phyloP scores from a whole-genome alignment of 2,888 invertebrate genomes.

The Plebejus anna region DNA sequence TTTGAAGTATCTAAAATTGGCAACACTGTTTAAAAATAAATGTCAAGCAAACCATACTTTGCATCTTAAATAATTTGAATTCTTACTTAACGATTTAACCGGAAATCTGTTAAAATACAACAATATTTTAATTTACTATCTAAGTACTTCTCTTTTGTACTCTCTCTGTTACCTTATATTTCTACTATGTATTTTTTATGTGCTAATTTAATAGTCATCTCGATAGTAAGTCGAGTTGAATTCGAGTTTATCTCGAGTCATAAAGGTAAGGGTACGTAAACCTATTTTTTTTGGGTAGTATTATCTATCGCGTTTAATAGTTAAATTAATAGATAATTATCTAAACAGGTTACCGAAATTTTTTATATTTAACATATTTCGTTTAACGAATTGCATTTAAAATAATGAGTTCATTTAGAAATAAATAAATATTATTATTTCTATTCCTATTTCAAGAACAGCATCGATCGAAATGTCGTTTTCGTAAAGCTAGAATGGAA shows the following conservation, averaged over 20 bases:
- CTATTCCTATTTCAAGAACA: background rate
- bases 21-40: conserved; percentile 21
- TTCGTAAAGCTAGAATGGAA: conserved; percentile 3
- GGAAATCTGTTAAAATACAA: conserved; percentile 22
- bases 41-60: conserved; percentile 28
- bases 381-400: background rate
- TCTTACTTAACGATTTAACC: conserved; percentile 24
- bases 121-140: background rate
- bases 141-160: background rate
- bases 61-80: background rate
- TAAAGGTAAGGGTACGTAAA: too few species aligned
- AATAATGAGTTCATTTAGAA: background rate
- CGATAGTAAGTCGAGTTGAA: background rate
- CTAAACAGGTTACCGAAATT: too few species aligned
- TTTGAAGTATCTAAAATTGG: background rate
- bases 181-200: background rate
- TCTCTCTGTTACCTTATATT: background rate
- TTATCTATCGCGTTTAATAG: too few species aligned
- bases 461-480: background rate
- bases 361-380: too few species aligned
- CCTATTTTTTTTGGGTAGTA: too few species aligned
- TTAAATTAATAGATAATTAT: too few species aligned
- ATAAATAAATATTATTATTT: too few species aligned
- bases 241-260: background rate
- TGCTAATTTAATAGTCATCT: background rate